These are phyloP conservation scores for Theonella swinhoei DNA, from an alignment of 37 sponge, comb jelly and placozoan species.

Conservation along the genomic window DNA sequence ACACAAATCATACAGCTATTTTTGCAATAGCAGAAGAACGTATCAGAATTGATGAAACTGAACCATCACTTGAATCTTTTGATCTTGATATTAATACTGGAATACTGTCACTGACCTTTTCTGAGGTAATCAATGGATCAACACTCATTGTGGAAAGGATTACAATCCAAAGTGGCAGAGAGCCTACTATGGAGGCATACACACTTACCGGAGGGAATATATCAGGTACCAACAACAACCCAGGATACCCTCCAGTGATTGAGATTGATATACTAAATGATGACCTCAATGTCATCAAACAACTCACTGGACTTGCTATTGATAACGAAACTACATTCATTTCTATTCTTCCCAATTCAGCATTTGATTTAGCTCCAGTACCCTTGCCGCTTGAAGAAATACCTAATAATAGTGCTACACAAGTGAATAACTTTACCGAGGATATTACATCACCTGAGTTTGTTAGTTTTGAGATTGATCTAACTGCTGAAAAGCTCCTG, in stretches of 20 bases:
- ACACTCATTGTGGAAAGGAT: slow-evolving; percentile 60
- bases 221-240: slow-evolving; percentile 59
- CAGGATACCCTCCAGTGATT: slow-evolving; percentile 84
- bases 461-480: slow-evolving; percentile 60
- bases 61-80: slow-evolving; percentile 48
- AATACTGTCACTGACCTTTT: slow-evolving; percentile 70
- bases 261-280: slow-evolving; percentile 30
- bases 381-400: slow-evolving; percentile 33
- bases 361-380: slow-evolving; percentile 49
- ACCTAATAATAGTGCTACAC: neutral
- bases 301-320: slow-evolving; percentile 45
- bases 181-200: neutral
- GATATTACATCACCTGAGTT: slow-evolving; percentile 72
- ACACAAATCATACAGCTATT: slow-evolving; percentile 23
- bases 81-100: slow-evolving; percentile 63
- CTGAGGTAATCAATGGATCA: slow-evolving; percentile 73
- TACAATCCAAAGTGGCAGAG: slow-evolving; percentile 28
- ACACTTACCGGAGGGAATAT: slow-evolving; percentile 52
- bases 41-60: slow-evolving; percentile 44
- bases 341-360: slow-evolving; percentile 55
- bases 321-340: slow-evolving; percentile 70
- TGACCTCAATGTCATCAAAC: slow-evolving; percentile 79
- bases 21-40: slow-evolving; percentile 19
- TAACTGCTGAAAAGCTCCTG: slow-evolving; percentile 51
- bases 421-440: slow-evolving; percentile 28